A percentile compares a stretch with the other conserved stretches of the same genome.
Evolutionary conservation across 2,888 invertebrate genomes (phyloP).

Genomic region (Sarcophaga variegata): DNA sequence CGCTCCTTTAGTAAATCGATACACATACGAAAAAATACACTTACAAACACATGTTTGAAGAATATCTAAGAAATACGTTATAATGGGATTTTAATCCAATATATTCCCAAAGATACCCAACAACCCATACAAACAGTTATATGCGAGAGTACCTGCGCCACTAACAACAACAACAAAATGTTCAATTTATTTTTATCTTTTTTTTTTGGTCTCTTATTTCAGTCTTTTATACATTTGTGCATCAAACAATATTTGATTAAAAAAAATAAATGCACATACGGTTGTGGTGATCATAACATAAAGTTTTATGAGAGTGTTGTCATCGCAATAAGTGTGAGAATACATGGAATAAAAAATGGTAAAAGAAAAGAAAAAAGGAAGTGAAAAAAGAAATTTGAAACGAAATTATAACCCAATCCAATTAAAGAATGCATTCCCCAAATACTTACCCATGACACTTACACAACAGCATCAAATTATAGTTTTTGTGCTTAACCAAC

Average conservation of each 20-base stretch:
- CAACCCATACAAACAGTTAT: not conserved
- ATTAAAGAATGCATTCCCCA: conserved; percentile 41
- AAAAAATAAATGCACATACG: conserved; percentile 45
- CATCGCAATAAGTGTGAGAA: conserved; percentile 34
- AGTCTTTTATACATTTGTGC: not conserved
- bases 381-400: not conserved
- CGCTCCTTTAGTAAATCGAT: not conserved
- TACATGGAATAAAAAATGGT: not conserved
- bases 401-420: conserved; percentile 31
- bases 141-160: not conserved
- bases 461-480: not conserved
- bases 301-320: conserved; percentile 26
- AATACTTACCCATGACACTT: not conserved
- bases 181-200: not conserved
- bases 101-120: not conserved
- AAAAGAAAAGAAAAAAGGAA: conserved; percentile 2
- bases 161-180: not conserved
- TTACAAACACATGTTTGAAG: not conserved
- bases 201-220: not conserved
- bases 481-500: not conserved
- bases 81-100: conserved; percentile 19
- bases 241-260: conserved; percentile 50
- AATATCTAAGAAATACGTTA: conserved; percentile 16
- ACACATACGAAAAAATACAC: not conserved
- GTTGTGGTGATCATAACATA: conserved; percentile 33